Percentiles rank a stretch among this genome's conserved stretches.
Conservation (phyloP, 2,888 invertebrate species). For the Agapostemon virescens region DNA sequence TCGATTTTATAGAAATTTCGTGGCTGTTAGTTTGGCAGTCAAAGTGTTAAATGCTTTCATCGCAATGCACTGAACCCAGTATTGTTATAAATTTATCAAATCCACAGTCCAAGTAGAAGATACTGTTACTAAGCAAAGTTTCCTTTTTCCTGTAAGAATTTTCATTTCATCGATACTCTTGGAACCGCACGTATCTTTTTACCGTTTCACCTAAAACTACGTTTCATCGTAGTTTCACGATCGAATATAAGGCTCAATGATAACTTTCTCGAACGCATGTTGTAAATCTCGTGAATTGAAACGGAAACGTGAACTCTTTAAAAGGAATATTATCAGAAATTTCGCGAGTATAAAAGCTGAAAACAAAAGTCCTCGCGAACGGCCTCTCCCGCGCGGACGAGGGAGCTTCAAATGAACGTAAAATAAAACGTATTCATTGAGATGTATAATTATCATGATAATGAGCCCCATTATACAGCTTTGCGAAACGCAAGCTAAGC, state of each 20-base stretch:
- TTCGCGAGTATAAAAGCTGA: not conserved
- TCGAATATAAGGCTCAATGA: not conserved
- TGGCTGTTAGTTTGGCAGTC: no score
- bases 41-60: not conserved
- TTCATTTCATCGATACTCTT: not conserved
- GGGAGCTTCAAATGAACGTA: not conserved
- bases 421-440: constrained; percentile 11
- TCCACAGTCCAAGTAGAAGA: no score
- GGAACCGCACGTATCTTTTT: not conserved
- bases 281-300: not conserved
- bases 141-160: not conserved
- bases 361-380: not conserved
- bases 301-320: not conserved
- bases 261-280: not conserved
- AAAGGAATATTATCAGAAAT: not conserved
- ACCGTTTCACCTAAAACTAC: not conserved
- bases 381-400: not conserved
- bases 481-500: constrained; percentile 15
- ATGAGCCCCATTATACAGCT: constrained; percentile 29
- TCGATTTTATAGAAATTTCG: no score
- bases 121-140: no score
- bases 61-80: not conserved
- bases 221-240: not conserved
- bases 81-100: not conserved
- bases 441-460: constrained; percentile 27